Base-by-base conservation (phyloP, 2,113 vertebrate species). In the Axis porcinus region DNA sequence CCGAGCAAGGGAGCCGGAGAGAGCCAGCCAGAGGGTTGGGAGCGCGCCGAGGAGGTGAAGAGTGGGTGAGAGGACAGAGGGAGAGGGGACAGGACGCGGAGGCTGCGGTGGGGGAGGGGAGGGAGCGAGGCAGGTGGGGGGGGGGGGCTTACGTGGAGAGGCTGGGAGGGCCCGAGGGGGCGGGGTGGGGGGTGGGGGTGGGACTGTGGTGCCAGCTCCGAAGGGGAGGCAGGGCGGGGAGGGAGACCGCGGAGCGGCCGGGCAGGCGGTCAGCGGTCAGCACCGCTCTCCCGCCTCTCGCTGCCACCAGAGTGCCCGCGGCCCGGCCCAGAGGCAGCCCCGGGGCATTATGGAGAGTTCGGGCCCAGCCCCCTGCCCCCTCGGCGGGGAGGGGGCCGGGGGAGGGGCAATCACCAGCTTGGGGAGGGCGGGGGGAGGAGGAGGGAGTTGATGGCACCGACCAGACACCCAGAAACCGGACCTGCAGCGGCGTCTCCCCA, bases 401-500 rank as follows among this genome's bases (percentile, higher is more conserved):
- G 90, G 93, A 58, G 55, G 94, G 96, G 60, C 84, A 91, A 96
- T 54, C 74, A 55, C 96, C 92, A 85, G 95, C 30, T 25, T 88
- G 76, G 86, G 87, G 84, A 64, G 95, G 97, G 95, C 13, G 89
- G 83, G 82, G 84, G 95, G 91, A 95, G 89, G 96, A 95, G 95
- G n/a, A 91, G 78, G 92, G 90, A 89, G 84, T 89, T 14, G 89
- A 85, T 79, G 98, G 97, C 97, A 98, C 97, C 97, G 96, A 98
- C 98, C 97, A 98, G 88, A 97, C 96, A 96, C 94, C 94, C 12
- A 96, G 94, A 97, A 97, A 92, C 97, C 85, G 86, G 97, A 97
- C 98, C 98, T 96, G 96, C 97, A 96, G 97, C 96, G 36, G 96
- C 98, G 79, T 97, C 98, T 95, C 98, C 98, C 98, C 98, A 95